Base-by-base conservation (phyloP, 92 coral and sea anemone species). In the Palythoa grandis region DNA sequence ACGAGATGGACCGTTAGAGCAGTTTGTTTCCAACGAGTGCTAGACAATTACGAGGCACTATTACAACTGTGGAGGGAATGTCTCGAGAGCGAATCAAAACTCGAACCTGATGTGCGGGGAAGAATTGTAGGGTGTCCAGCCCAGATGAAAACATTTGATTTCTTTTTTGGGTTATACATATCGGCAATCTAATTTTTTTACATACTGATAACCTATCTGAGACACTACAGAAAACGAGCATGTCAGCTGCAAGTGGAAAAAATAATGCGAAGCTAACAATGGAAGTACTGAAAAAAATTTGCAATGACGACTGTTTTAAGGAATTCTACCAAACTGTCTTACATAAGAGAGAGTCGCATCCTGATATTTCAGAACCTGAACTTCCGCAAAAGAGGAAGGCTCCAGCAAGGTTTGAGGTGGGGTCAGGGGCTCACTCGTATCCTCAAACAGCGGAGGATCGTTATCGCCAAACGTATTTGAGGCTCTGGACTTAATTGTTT, bases 361-460 rank as follows among this genome's bases (percentile, higher is more conserved):
- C 88, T 73, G 82, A 76, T 74, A 74, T 85, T 85, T 85, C 74
- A 77, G 72, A 73, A 73, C 80, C 82, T 85, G 88, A 85, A 72
- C 50, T 72, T 38, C 88, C 82, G 58, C 58, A 56, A 78, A 78
- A 52, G 72, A 78, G 83, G 58, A 78, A 70, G 58, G 83, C 83
- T 78, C 83, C 71, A 58, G 91, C 85, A 72, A 61, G 88, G 86
- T 83, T 82, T 57, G 92, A 92, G 79, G 80, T 82, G 52, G 95
- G 91, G 72, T 56, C 68, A 78, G 92, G 91, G 11, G 90, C 72
- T 23, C 93, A 91, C 70, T 92, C 67, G 19, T 85, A 71, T 70
- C 91, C 95, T 68, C 75, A 87, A 88, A 78, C 95, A 74, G 40
- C 95, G 54, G 91, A 92, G 60, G 87, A 84, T 86, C 50, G 84